These are phyloP conservation scores for Capra hircus DNA, from an alignment of 2,113 vertebrate species.

Conservation along the genomic window DNA sequence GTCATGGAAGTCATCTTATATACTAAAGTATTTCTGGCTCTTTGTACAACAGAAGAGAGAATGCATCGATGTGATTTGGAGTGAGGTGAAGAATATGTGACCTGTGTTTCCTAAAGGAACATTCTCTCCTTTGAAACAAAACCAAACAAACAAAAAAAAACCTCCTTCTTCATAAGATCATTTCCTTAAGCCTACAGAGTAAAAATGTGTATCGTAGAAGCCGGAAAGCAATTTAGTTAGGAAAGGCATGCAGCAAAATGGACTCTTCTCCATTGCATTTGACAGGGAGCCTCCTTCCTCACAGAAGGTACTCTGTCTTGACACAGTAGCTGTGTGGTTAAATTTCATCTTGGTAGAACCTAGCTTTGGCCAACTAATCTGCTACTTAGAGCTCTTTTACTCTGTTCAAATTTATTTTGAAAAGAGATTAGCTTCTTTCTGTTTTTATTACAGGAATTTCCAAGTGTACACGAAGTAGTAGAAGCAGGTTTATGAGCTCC, in stretches of 20 bases:
- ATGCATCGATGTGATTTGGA: not conserved
- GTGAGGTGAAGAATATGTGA: not conserved
- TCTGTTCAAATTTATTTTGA: not conserved
- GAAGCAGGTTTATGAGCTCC: not conserved
- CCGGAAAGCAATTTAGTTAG: not conserved
- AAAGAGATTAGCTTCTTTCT: not conserved
- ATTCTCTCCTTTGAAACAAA: not conserved
- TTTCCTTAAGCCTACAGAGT: not conserved
- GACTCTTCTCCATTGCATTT: not conserved
- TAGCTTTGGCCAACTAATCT: not conserved
- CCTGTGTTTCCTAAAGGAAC: not conserved
- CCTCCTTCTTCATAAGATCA: not conserved
- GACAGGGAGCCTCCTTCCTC: not conserved
- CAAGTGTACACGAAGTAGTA: not conserved
- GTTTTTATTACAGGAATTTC: not conserved
- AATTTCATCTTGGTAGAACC: not conserved
- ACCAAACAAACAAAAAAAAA: not conserved
- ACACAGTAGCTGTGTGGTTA: not conserved
- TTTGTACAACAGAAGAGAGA: not conserved
- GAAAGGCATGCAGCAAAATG: not conserved
- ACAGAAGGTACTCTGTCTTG: not conserved
- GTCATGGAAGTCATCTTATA: not conserved
- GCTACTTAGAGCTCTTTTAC: not conserved
- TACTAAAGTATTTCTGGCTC: not conserved
- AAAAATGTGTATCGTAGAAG: not conserved